These are phyloP conservation scores for Callospermophilus lateralis DNA, from an alignment of 2,113 vertebrate genomes.

Conservation along the genomic window DNA sequence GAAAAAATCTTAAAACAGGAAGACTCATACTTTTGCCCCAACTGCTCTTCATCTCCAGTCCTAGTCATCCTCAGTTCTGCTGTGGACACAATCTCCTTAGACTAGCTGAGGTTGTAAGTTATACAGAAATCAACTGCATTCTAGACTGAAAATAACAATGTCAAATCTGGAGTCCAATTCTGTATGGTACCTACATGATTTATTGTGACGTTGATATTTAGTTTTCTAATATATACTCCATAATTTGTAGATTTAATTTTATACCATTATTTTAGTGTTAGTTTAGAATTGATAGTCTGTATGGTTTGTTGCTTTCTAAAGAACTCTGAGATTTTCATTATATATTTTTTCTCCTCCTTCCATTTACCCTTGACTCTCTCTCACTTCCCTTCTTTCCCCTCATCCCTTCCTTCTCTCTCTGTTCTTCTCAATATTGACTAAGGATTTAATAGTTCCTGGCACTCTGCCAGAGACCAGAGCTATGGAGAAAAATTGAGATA, in stretches of 20 bases:
- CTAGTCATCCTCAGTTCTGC: neutral
- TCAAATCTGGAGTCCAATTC: neutral
- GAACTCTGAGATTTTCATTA: neutral
- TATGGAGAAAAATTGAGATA: neutral
- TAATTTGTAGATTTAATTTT: neutral
- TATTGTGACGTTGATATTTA: neutral
- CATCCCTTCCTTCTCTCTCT: too few species aligned
- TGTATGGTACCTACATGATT: neutral
- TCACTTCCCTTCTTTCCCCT: too few species aligned
- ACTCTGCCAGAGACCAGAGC: neutral
- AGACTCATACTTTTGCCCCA: neutral
- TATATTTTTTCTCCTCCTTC: neutral
- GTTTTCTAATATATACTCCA: constrained; percentile 26
- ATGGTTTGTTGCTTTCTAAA: constrained; percentile 1
- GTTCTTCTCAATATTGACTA: neutral
- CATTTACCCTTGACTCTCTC: neutral
- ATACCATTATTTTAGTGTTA: neutral
- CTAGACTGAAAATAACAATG: neutral
- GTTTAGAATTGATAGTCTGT: neutral
- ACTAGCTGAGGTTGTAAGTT: neutral
- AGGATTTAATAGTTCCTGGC: neutral
- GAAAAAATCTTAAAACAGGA: neutral
- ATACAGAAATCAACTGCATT: neutral
- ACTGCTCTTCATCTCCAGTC: neutral
- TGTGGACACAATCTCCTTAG: neutral